Evolutionary conservation across 2,797 vertebrate species (phyloP), one percentile per base, ranked within the genome.

Genomic region (Buceros bicornis): DNA sequence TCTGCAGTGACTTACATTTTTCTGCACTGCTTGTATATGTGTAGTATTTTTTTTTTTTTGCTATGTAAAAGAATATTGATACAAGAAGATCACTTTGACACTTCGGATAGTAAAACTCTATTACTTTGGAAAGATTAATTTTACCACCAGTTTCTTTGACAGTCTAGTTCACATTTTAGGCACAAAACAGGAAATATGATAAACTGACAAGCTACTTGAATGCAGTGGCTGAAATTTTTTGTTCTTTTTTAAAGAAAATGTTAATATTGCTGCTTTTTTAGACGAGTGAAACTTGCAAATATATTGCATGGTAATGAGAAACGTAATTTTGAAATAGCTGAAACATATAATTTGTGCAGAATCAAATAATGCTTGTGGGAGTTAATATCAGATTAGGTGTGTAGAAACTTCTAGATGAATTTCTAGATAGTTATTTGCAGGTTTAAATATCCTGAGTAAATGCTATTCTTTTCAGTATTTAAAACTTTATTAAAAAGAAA

Each of bases 111-210:
- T 72, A 78, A 62, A 94, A 40, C 40, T 94, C 43, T 61, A 11
- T 24, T 91, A 37, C 60, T 94, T 78, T 43, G 64, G 79, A 91
- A 95, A 95, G 93, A 90, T 87, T 70, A 72, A 85, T 88, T 93
- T 47, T 66, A 87, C 33, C 20, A 54, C 25, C 25, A 35, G 40
- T 79, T 79, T 88, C 74, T 65, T 82, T 96, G 92, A 95, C 65
- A 87, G 56, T 40, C 45, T 56, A 86, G 79, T 92, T 97, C 84
- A 92, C 56, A 25, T 92, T 89, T 84, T 65, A 77, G 43, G 21
- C 17, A 21, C 25, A 54, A 53, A 54, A 87, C 64, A 66, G 18
- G n/a, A 84, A 81, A 42, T 67, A 64, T 10, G 65, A 26, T 95
- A 82, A 88, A 50, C 58, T 90, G 62, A 89, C 76, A 94, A 25